Conservation (phyloP, 2,888 invertebrate genomes). For the Nudaria mundana region DNA sequence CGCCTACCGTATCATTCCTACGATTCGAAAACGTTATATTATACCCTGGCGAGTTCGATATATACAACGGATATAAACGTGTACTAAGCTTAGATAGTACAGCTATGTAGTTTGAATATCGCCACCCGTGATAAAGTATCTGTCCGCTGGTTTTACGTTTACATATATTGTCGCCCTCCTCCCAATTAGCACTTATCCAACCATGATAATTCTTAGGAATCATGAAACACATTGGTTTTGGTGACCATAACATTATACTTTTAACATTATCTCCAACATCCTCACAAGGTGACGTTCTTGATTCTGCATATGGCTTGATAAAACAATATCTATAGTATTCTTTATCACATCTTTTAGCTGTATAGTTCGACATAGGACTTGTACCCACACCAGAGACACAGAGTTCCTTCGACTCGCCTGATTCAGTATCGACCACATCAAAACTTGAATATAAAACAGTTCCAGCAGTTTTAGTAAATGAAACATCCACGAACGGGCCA, state of each 20-base stretch:
- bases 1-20: background rate
- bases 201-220: conserved; percentile 47
- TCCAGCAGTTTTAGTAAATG: conserved; percentile 53
- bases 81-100: conserved; percentile 33
- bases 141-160: conserved; percentile 48
- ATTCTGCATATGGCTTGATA: conserved; percentile 50
- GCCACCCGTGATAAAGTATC: conserved; percentile 65
- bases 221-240: conserved; percentile 57
- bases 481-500: conserved; percentile 67
- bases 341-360: conserved; percentile 56
- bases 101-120: conserved; percentile 57
- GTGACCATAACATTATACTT: conserved; percentile 60
- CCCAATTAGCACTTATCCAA: conserved; percentile 64
- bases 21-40: background rate
- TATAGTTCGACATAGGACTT: conserved; percentile 51
- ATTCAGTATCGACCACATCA: conserved; percentile 40
- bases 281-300: conserved; percentile 48
- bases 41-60: conserved; percentile 39
- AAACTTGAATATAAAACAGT: conserved; percentile 41
- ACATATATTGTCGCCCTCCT: conserved; percentile 56
- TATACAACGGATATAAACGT: conserved; percentile 52
- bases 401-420: conserved; percentile 47
- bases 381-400: conserved; percentile 62
- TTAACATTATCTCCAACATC: conserved; percentile 39
- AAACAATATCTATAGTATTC: conserved; percentile 65